Percentiles rank a stretch among this genome's conserved stretches.
Evolutionary conservation across 2,888 invertebrate species (phyloP).

Genomic region (Lydus trimaculatus): DNA sequence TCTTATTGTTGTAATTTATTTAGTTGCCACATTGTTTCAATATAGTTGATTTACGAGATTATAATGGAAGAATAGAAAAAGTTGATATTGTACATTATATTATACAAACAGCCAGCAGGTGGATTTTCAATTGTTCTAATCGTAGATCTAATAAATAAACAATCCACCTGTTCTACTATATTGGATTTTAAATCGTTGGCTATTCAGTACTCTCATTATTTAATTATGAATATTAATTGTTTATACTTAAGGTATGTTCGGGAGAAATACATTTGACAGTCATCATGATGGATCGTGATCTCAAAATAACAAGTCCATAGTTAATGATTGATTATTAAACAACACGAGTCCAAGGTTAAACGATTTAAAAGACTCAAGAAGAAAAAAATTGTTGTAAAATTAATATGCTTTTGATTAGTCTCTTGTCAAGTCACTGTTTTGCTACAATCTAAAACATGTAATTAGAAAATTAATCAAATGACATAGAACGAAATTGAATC

Average conservation of each 20-base stretch:
- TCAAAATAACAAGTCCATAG: conserved; percentile 25
- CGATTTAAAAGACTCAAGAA: neutral
- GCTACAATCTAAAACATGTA: too few relatives aligned
- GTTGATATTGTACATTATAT: too few relatives aligned
- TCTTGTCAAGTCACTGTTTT: neutral
- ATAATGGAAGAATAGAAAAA: too few relatives aligned
- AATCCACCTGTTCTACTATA: neutral
- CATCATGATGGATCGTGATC: conserved; percentile 28
- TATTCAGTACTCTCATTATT: neutral
- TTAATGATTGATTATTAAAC: conserved; percentile 29
- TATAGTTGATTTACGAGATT: too few relatives aligned
- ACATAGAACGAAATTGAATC: neutral
- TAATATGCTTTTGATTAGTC: neutral
- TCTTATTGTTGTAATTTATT: too few relatives aligned
- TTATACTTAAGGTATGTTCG: neutral
- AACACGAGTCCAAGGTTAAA: conserved; percentile 7
- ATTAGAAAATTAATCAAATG: neutral
- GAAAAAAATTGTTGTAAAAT: neutral
- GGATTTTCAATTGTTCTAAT: neutral
- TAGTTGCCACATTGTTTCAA: too few relatives aligned
- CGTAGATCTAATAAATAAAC: neutral
- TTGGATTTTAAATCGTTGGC: neutral
- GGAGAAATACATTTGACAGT: conserved; percentile 4
- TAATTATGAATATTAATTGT: conserved; percentile 1
- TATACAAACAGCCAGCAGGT: too few relatives aligned